Evolutionary conservation across 1,140 invertebrate genomes (phyloP), one percentile per base, ranked within the genome.

Genomic region (Cyclargus thomasi): DNA sequence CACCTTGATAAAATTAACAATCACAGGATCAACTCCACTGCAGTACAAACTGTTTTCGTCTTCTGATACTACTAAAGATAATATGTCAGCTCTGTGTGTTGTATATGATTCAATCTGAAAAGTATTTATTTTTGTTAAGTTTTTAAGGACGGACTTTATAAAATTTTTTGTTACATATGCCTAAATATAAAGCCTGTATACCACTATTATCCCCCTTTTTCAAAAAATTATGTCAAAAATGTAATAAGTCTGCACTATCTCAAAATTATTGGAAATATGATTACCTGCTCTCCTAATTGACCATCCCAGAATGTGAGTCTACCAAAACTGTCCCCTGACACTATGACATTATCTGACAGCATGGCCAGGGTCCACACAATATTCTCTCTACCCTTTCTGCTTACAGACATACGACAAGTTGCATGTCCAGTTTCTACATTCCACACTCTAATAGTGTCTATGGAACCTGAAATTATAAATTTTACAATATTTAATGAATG

Each of bases 301-400:
- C 95, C 94, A 92, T 97, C 96, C 97, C 97, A 99, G 78, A 99
- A 95, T 36, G 94, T 95, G 0, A 97, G 92, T 79, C 94, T 93
- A 0, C 97, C 97, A 39, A 94, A 91, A 2, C 97, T 98, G 83
- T 98, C 97, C 0, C 97, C 97, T 70, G 95, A 96, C n/a, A 98
- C 93, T 53, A 99, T 94, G 18, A 94, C 94, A 75, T 97, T 95
- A 80, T 98, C 95, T 64, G 93, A 92, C 0, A 95, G 92, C 0
- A 98, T 92, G 11, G 93, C 93, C 10, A 98, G 79, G 79, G 95
- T 95, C 96, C 97, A 98, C 0, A 98, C 94, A 68, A 97, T 95
- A 0, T 96, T 97, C 67, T 95, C 93, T 79, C 94, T 93, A 18
- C 93, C 93, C 1, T 83, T 79, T 69, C 94, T 88, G 2, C 94